Evolutionary conservation across 1,140 invertebrate species (phyloP), one percentile per base, ranked within the genome.

Genomic region (Drosophila equinoxialis): DNA sequence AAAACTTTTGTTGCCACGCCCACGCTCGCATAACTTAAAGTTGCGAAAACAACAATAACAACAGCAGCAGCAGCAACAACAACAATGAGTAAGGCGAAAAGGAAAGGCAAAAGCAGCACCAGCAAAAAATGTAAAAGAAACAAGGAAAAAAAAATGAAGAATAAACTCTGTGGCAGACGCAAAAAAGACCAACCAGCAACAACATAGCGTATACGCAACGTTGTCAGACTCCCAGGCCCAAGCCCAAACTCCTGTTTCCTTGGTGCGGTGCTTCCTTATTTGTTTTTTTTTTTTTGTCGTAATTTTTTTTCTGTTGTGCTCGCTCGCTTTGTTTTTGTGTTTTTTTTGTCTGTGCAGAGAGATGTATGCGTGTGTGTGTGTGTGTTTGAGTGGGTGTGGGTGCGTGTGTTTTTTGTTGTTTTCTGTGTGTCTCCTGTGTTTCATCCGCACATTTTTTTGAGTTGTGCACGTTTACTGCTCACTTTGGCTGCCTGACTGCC

Each of bases 201-300:
- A 73, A 86, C 77, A 74, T 86, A 76, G 75, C 80, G 80, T 83
- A 83, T 83, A 82, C 79, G 83, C 68, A 80, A 71, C 68, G 71
- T 68, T 65, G 35, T 14, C 57, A 39, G 23, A 14, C 37, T 65
- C 41, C 23, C 41, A n/a, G 41, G 17, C 26, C n/a, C 55, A 26
- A 55, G 14, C 14, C n/a, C 30, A 35, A 17, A 17, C 45, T 41
- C 45, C 39, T 33, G 30, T 30, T 66, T 64, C 33, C 64, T 67
- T 68, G 55, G 65, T 65, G 57, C 55, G 59, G 20, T 62, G 62
- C 11, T 65, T 39, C 14, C 33, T 23, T 20, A 48, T 61, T 48
- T 63, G 20, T 76, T 64, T 55, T 75, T 54, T 75, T 54, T 23
- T 23, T 23, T 79, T 68, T 37, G 6, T 6, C 10, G 35, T 23